Evolutionary conservation across 2,888 invertebrate genomes (phyloP), one percentile per base, ranked within the genome.

Genomic region (Trilocha varians): DNA sequence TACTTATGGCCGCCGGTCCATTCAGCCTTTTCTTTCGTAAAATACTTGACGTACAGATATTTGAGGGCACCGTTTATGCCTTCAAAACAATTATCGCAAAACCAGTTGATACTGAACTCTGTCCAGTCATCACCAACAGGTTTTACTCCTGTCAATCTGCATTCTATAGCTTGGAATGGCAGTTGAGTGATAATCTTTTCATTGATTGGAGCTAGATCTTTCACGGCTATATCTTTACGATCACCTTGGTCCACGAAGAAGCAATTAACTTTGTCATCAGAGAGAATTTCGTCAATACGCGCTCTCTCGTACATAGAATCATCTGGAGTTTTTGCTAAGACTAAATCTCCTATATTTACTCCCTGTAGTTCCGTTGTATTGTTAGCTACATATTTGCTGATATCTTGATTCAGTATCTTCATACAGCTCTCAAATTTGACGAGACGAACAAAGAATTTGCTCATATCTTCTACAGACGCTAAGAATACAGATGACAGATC

Each of bases 181-280:
- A 91, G 59, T 55, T 78, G 77, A 3, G 62, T 68, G 16, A 89
- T 74, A 16, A 88, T 72, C 38, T 77, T 67, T 15, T 87, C 78
- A 0, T 87, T 78, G 15, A 91, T 80, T 37, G 78, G 70, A 17
- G 72, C 64, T 14, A 91, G 50, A 48, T 87, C 69, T 3, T 70
- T 58, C 3, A 60, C 50, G 0, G 68, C 47, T 1, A 90, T 74
- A 0, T 65, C 59, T 35, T 71, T 71, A 58, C 74, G 15, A 57
- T 90, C 90, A 0, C 90, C 91, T 54, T 88, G 88, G 61, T 91
- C 91, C 0, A 90, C 88, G 57, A 87, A 90, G 57, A 90, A 90
- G 48, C 87, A 87, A 45, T 87, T 76, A 0, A 83, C 80, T 51
- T 76, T 77, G n/a, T 61, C 56, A n/a, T 66, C 57, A 2, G 64